Evolutionary conservation across 1,140 invertebrate species (phyloP).

Genomic region (Heliconius hermathena): DNA sequence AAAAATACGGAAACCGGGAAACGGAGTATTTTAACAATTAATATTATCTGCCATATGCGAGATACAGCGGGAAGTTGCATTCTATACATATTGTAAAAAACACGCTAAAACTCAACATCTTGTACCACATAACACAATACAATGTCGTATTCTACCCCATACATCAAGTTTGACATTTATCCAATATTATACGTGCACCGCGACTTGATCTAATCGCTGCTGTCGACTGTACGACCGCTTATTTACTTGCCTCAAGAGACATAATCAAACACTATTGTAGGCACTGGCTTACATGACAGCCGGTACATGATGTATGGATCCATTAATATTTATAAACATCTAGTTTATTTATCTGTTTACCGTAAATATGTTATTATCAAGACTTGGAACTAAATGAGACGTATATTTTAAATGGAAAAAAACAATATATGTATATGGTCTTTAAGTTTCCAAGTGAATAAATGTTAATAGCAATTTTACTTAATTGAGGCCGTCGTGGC

Average conservation of each 20-base stretch:
- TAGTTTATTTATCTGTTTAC: constrained; percentile 3
- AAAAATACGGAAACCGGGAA: no score
- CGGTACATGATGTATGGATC: not conserved
- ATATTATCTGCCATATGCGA: no score
- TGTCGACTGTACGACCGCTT: constrained; percentile 46
- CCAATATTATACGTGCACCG: constrained; percentile 71
- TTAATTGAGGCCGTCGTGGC: no score
- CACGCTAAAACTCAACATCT: not conserved
- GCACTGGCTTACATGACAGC: constrained; percentile 6
- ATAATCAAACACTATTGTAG: constrained; percentile 41
- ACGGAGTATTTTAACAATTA: no score
- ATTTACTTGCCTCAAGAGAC: constrained; percentile 35
- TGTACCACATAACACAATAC: not conserved
- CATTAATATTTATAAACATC: constrained; percentile 16
- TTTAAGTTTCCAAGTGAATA: no score
- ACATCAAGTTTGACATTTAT: constrained; percentile 72
- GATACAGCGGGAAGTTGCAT: no score
- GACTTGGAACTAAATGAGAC: not conserved
- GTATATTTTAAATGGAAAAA: not conserved
- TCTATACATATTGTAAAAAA: not conserved
- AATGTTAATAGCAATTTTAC: no score
- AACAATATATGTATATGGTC: not conserved
- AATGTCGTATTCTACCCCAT: constrained; percentile 38
- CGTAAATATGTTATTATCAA: not conserved
- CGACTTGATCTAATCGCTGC: constrained; percentile 62